Conservation (phyloP, 2,888 invertebrate genomes). For the Smittia aterrima region DNA sequence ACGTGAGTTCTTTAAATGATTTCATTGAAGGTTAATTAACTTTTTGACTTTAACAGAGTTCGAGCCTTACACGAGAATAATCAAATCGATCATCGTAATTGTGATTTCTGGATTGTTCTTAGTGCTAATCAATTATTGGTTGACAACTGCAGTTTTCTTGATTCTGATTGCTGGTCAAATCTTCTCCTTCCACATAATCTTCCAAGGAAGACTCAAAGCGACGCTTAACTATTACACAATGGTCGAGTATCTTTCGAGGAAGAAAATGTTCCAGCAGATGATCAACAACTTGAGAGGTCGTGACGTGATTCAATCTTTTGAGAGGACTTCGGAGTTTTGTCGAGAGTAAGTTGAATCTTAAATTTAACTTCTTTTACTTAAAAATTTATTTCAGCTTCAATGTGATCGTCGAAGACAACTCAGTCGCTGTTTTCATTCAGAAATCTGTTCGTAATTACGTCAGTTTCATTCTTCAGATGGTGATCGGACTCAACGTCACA, state of each 20-base stretch:
- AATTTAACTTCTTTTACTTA: not conserved
- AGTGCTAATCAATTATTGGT: conserved; percentile 9
- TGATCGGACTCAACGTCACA: conserved; percentile 30
- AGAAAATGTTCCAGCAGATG: conserved; percentile 26
- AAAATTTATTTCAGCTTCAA: conserved; percentile 20
- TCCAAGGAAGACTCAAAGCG: conserved; percentile 7
- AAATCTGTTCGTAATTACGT: conserved; percentile 41
- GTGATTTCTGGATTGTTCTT: not conserved
- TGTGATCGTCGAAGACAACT: conserved; percentile 40
- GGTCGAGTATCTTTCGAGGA: conserved; percentile 38
- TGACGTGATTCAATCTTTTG: conserved; percentile 42
- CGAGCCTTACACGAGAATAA: conserved; percentile 32
- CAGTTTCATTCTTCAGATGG: conserved; percentile 37
- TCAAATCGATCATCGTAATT: conserved; percentile 7
- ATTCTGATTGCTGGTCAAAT: conserved; percentile 21
- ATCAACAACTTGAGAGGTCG: conserved; percentile 41
- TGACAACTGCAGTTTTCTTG: conserved; percentile 25
- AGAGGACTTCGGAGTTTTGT: conserved; percentile 40
- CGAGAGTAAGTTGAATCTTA: conserved; percentile 27
- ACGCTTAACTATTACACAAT: conserved; percentile 38
- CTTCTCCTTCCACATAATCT: conserved; percentile 26
- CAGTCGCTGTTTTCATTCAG: conserved; percentile 42
- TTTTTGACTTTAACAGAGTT: conserved; percentile 1
- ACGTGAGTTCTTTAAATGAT: conserved; percentile 2
- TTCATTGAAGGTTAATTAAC: not conserved